Base-by-base conservation (phyloP, 2,888 invertebrate genomes). In the Drosophila dives region DNA sequence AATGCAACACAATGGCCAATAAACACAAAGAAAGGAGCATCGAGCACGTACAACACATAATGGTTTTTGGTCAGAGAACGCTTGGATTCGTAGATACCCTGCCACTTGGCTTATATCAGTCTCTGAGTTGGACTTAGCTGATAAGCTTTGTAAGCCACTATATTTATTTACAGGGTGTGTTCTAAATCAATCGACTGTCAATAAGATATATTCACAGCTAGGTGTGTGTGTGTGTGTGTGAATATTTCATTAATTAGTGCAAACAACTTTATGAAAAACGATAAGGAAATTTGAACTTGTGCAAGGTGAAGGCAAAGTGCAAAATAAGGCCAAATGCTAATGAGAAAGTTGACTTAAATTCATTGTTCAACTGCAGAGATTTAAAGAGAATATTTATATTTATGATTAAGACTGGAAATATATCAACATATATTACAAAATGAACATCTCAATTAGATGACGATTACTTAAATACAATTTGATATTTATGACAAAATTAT, bases 121-220 rank as follows among this genome's bases (percentile, higher is more conserved):
- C 45, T 17, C 2, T 26, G 26, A 26, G 49, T 5, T 26, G 6
- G 17, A 10, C 23, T 12, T 12, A 36, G 12, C 12, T 36, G 17
- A 26, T 17, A 26, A 17, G n/a, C 17, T 2, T 7, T 17, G 23
- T n/a, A 3, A 12, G 1, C 40, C 7, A 6, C 23, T 11, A 6
- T 0, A 6, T n/a, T 3, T n/a, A 6, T 26, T 32, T 32, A 68
- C 50, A 56, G 56, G 42, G 58, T 69, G 53, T 33, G n/a, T 11
- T 17, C 2, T 20, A 77, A 68, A 70, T 64, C 68, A 71, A 82
- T 84, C 70, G 67, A 81, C 87, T n/a, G n/a, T n/a, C n/a, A 83
- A 86, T 81, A 78, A 48, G 58, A 72, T 65, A 74, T 67, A 77
- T 69, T 64, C 65, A 20, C 36, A 62, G 51, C 2, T 38, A 17